Conservation (phyloP, 2,797 vertebrate genomes). For the Myotis findleyi region DNA sequence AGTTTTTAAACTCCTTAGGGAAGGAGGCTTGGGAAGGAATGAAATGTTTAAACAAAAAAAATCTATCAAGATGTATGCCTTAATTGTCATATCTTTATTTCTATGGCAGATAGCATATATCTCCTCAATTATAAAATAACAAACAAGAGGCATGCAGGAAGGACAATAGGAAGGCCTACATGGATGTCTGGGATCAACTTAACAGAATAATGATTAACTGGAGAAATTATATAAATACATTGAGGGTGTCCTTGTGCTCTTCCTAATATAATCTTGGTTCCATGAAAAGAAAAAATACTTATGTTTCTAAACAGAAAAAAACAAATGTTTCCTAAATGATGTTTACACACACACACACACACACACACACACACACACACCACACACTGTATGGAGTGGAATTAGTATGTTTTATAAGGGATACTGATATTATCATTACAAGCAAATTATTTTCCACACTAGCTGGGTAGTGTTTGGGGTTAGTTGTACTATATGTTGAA, state of each 20-base stretch:
- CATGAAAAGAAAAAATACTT: slow-evolving; percentile 53
- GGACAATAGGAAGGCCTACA: not conserved
- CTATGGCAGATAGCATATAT: not conserved
- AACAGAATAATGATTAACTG: slow-evolving; percentile 83
- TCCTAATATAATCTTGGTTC: slow-evolving; percentile 78
- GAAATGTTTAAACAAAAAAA: slow-evolving; percentile 18
- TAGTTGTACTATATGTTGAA: slow-evolving; percentile 60
- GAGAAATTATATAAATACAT: slow-evolving; percentile 85
- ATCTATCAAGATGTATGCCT: not conserved
- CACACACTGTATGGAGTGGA: not conserved
- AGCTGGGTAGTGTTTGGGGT: slow-evolving; percentile 3
- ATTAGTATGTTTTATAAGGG: slow-evolving; percentile 14
- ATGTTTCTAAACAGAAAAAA: slow-evolving; percentile 35
- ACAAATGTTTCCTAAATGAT: not conserved
- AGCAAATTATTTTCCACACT: not conserved
- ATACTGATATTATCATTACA: not conserved
- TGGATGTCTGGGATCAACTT: slow-evolving; percentile 77
- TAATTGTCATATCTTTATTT: slow-evolving; percentile 39
- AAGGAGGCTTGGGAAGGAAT: slow-evolving; percentile 30
- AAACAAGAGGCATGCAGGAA: not conserved
- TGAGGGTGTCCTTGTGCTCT: slow-evolving; percentile 68
- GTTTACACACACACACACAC: not conserved
- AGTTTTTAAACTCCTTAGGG: not conserved
- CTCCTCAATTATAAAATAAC: slow-evolving; percentile 33
- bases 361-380: no score